phyloP scores from a whole-genome alignment of 2,888 invertebrate species.

The Linnaemya tessellans region DNA sequence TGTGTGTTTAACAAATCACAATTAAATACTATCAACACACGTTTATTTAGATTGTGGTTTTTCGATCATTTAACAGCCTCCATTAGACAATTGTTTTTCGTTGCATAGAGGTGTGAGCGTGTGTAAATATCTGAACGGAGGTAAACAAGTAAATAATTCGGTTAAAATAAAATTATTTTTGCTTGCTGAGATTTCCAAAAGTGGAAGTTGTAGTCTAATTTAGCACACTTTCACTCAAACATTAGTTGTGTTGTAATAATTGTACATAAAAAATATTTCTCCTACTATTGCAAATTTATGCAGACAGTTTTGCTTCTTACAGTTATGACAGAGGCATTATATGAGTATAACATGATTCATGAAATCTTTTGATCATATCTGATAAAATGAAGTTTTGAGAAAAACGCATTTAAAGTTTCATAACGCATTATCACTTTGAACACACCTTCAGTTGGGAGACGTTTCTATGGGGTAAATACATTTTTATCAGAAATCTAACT shows the following conservation, averaged over 20 bases:
- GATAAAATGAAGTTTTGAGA: too few relatives aligned
- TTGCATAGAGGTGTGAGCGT: background rate
- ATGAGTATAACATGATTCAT: too few relatives aligned
- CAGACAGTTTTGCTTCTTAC: too few relatives aligned
- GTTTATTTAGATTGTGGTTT: slow-evolving; percentile 43
- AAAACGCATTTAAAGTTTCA: too few relatives aligned
- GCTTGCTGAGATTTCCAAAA: background rate
- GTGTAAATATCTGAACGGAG: background rate
- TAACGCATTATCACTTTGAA: too few relatives aligned
- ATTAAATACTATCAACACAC: slow-evolving; percentile 30
- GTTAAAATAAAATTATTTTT: background rate
- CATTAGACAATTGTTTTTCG: slow-evolving; percentile 54
- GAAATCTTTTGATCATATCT: too few relatives aligned
- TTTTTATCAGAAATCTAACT: too few relatives aligned
- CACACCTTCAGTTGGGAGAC: too few relatives aligned
- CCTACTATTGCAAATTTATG: background rate
- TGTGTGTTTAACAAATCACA: slow-evolving; percentile 36
- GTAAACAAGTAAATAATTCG: slow-evolving; percentile 19
- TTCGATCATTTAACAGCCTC: slow-evolving; percentile 56
- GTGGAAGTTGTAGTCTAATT: background rate
- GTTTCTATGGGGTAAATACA: too few relatives aligned
- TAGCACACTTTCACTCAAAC: background rate
- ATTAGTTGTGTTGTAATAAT: background rate
- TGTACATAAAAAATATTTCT: background rate
- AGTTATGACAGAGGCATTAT: too few relatives aligned